Conservation (phyloP, 1,140 invertebrate genomes). For the Pentalonia nigronervosa region DNA sequence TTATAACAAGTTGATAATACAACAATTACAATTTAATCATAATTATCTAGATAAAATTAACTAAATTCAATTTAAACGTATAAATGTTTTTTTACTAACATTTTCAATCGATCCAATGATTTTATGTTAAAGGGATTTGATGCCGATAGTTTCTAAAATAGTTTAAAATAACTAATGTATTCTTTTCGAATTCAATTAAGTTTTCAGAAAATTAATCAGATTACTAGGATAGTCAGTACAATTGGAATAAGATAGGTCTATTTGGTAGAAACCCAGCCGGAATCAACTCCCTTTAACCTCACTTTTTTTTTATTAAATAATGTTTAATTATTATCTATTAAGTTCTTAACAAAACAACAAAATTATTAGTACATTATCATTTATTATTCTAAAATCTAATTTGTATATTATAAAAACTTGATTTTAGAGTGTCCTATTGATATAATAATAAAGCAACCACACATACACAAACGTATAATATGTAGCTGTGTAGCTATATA, state of each 20-base stretch:
- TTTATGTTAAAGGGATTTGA: no score
- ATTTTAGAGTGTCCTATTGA: not conserved
- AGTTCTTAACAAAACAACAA: not conserved
- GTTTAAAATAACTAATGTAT: not conserved
- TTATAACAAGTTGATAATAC: not conserved
- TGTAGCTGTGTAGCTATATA: not conserved
- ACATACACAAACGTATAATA: not conserved
- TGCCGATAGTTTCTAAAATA: no score
- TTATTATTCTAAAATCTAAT: not conserved
- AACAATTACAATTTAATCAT: not conserved
- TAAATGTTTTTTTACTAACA: no score
- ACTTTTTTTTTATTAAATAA: not conserved
- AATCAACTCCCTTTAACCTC: not conserved
- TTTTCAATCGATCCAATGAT: no score
- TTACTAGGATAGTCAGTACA: no score
- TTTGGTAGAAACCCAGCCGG: not conserved
- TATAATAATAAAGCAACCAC: not conserved
- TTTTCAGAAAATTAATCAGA: no score
- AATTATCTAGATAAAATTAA: not conserved
- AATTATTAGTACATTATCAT: not conserved
- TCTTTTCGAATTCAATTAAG: no score
- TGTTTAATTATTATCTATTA: not conserved
- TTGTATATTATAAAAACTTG: not conserved
- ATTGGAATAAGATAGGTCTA: not conserved
- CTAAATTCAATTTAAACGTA: not conserved